Conservation (phyloP, 2,797 vertebrate genomes). For the Leucoraja ocellata region DNA sequence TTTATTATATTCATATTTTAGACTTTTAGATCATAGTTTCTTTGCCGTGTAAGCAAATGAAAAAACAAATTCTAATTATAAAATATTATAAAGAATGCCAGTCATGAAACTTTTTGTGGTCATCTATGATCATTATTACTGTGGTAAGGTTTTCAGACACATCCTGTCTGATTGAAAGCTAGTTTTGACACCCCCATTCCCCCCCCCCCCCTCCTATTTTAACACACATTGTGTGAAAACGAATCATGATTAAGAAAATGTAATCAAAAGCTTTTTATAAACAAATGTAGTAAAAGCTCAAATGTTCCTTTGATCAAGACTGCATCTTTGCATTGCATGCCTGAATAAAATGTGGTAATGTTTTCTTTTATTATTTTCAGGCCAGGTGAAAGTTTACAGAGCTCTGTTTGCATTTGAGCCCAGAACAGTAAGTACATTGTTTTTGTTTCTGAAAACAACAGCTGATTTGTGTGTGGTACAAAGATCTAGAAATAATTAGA, state of each 20-base stretch:
- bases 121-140: background rate
- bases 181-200: background rate
- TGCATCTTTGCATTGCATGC: background rate
- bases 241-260: background rate
- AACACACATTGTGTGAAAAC: background rate
- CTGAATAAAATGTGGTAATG: background rate
- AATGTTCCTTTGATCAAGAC: background rate
- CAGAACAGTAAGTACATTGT: constrained; percentile 75
- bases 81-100: background rate
- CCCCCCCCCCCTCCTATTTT: background rate
- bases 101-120: background rate
- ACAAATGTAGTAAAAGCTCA: background rate
- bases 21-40: background rate
- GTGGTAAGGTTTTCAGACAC: background rate
- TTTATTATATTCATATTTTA: background rate
- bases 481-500: background rate
- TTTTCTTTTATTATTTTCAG: constrained; percentile 53
- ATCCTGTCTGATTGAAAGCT: background rate
- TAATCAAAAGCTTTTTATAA: background rate
- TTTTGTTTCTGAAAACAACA: constrained; percentile 39
- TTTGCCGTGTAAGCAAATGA: background rate
- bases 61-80: background rate
- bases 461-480: background rate
- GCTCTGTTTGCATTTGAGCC: constrained; percentile 91
- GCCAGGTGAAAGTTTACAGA: constrained; percentile 92